Evolutionary conservation across 53 echinoderm and acorn worm genomes (phyloP).

Genomic region (Antedon mediterranea): DNA sequence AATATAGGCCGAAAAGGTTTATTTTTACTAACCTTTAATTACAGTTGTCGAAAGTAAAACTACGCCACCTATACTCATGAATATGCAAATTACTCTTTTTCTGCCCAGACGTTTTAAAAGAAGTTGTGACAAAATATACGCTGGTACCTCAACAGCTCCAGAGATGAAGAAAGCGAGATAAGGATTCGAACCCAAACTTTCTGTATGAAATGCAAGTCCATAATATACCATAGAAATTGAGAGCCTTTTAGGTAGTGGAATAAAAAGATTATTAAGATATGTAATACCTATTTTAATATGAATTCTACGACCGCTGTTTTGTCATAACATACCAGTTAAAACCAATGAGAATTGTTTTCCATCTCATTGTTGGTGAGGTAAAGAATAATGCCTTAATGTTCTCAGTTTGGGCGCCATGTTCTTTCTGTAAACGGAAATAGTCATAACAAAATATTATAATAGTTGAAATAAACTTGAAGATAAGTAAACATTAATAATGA

Average conservation of each 20-base stretch:
- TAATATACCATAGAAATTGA: constrained; percentile 30
- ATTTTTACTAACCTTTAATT: constrained; percentile 6
- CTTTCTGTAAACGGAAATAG: too few relatives aligned
- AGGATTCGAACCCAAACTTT: constrained; percentile 20
- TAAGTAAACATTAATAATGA: too few relatives aligned
- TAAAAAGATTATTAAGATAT: too few relatives aligned
- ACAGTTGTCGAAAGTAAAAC: constrained; percentile 18
- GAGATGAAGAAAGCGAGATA: constrained; percentile 40
- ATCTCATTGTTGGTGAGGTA: constrained; percentile 19
- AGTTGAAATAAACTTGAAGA: too few relatives aligned
- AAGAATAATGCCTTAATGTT: constrained; percentile 16
- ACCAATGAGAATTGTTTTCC: constrained; percentile 12
- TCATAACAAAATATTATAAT: neutral
- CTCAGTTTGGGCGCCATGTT: neutral
- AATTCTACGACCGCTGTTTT: neutral
- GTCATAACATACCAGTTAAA: constrained; percentile 30
- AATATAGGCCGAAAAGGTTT: too few relatives aligned
- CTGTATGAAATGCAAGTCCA: constrained; percentile 39
- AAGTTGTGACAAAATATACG: constrained; percentile 11
- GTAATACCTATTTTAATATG: too few relatives aligned
- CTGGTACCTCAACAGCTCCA: constrained; percentile 41
- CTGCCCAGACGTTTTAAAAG: constrained; percentile 18
- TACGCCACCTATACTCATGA: constrained; percentile 30
- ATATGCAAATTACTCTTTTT: constrained; percentile 9
- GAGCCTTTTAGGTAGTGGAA: too few relatives aligned